phyloP scores from a whole-genome alignment of 2,113 vertebrate species.

The Nicator chloris region DNA sequence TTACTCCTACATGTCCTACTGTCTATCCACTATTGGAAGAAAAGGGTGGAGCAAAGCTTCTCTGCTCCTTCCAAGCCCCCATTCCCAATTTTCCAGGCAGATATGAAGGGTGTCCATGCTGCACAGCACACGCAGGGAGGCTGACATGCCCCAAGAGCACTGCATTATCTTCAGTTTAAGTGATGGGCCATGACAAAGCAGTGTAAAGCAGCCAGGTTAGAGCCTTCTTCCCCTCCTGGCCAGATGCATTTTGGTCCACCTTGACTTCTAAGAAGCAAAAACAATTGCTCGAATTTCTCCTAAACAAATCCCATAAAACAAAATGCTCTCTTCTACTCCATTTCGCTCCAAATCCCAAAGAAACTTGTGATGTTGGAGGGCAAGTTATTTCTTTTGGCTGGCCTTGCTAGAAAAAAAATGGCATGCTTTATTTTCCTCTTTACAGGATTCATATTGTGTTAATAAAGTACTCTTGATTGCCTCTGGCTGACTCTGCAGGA shows the following conservation, averaged over 20 bases:
- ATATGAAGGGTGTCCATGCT: background rate
- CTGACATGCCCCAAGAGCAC: background rate
- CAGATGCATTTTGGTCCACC: background rate
- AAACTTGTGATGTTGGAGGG: slow-evolving; percentile 24
- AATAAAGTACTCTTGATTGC: slow-evolving; percentile 52
- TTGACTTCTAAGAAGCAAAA: slow-evolving; percentile 15
- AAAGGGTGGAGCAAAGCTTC: background rate
- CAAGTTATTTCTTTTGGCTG: slow-evolving; percentile 44
- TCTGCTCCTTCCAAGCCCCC: background rate
- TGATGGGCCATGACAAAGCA: background rate
- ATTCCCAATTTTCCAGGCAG: background rate
- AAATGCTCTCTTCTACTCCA: background rate
- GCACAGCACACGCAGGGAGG: background rate
- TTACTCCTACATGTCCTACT: accelerated
- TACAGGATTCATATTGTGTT: slow-evolving; percentile 57
- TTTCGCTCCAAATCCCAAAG: slow-evolving; percentile 5
- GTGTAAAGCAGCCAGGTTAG: background rate
- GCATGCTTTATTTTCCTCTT: slow-evolving; percentile 52
- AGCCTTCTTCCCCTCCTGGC: background rate
- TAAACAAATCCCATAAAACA: background rate
- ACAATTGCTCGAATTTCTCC: background rate
- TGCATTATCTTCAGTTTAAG: background rate
- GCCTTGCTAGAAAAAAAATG: background rate
- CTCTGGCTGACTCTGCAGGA: slow-evolving; percentile 50
- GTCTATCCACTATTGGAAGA: background rate